phyloP scores from a whole-genome alignment of 1,140 invertebrate species.

The Plutomurus gul region DNA sequence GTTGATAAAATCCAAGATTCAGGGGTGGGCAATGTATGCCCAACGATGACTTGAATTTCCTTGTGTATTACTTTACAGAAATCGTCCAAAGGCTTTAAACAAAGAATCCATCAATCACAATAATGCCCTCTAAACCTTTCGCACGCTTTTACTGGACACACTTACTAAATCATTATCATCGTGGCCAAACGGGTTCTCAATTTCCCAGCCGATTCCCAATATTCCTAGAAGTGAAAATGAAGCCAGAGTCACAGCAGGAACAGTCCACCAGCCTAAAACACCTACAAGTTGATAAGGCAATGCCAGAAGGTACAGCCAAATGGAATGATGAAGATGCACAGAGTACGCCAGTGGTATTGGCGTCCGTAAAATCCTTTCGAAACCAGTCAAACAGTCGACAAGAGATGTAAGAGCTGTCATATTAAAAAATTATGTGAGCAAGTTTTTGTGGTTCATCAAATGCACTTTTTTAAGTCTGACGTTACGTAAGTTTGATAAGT shows the following conservation, averaged over 20 bases:
- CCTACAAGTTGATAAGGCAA: conserved; percentile 48
- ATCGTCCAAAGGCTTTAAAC: conserved; percentile 46
- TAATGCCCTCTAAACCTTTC: too few relatives aligned
- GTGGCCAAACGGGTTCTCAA: conserved; percentile 51
- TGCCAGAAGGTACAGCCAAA: conserved; percentile 50
- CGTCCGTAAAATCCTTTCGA: conserved; percentile 50
- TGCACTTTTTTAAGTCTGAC: too few relatives aligned
- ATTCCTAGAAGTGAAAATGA: conserved; percentile 50
- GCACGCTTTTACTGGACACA: too few relatives aligned
- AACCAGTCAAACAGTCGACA: conserved; percentile 49
- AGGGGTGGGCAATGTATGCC: conserved; percentile 33
- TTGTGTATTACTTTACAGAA: conserved; percentile 48
- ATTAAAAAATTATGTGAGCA: not conserved
- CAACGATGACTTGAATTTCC: conserved; percentile 46
- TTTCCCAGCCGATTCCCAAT: conserved; percentile 52
- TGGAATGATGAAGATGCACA: conserved; percentile 50
- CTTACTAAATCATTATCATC: conserved; percentile 49
- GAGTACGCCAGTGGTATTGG: conserved; percentile 52
- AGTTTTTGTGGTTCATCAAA: conserved; percentile 8
- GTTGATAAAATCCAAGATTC: conserved; percentile 40
- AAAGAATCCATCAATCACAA: not conserved
- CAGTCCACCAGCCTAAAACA: conserved; percentile 42
- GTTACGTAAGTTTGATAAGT: too few relatives aligned
- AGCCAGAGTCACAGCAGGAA: conserved; percentile 45
- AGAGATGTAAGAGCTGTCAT: conserved; percentile 27